These are phyloP conservation scores for Cacajao melanocephalus DNA, from an alignment of 2,797 vertebrate genomes.

Conservation along the genomic window DNA sequence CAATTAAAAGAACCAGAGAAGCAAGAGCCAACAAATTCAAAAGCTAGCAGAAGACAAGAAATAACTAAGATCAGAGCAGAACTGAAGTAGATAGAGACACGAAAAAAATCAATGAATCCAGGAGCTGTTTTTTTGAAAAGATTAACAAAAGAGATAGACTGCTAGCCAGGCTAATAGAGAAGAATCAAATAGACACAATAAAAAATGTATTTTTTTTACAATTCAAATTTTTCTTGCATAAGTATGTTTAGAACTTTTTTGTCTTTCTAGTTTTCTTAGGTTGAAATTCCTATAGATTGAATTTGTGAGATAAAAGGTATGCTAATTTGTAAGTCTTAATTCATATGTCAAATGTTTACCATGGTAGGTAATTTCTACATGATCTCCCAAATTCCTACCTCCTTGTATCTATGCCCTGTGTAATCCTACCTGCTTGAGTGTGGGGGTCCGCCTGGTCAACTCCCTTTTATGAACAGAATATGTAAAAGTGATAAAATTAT, in stretches of 20 bases:
- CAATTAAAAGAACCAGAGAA: too few species aligned
- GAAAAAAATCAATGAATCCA: too few species aligned
- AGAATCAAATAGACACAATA: too few species aligned
- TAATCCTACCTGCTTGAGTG: not conserved
- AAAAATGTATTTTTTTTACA: not conserved
- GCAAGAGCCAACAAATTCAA: too few species aligned
- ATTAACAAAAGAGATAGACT: too few species aligned
- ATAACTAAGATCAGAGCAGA: too few species aligned
- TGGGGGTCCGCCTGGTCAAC: not conserved
- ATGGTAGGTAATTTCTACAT: not conserved
- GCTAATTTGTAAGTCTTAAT: not conserved
- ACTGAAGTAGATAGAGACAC: too few species aligned
- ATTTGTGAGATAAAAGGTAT: not conserved
- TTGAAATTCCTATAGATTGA: not conserved
- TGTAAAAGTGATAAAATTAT: not conserved
- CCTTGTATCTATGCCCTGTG: not conserved
- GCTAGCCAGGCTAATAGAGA: too few species aligned
- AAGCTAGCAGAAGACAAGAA: too few species aligned
- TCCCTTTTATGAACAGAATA: not conserved
- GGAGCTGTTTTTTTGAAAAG: too few species aligned
- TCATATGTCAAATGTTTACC: not conserved
- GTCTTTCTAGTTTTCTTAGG: not conserved
- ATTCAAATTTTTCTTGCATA: not conserved
- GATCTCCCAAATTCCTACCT: not conserved
- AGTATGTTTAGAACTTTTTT: not conserved